These are phyloP conservation scores for Machimus atricapillus DNA, from an alignment of 2,888 invertebrate species.

Conservation along the genomic window DNA sequence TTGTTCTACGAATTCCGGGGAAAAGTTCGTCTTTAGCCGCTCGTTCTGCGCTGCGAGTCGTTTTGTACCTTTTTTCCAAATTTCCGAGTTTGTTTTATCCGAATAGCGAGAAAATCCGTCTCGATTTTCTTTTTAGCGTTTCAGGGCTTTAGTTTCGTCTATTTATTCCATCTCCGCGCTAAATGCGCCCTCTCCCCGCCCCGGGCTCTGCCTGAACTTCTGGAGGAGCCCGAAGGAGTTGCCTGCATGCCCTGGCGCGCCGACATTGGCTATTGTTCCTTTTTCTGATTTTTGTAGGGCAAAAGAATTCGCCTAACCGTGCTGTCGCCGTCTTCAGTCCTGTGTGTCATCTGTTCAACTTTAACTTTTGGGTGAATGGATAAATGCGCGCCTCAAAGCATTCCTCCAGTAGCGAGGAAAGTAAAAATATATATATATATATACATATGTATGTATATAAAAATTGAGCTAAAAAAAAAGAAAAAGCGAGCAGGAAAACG, in stretches of 20 bases:
- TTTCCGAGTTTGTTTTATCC: slow-evolving; percentile 17
- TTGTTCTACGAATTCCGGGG: neutral
- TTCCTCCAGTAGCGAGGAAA: neutral
- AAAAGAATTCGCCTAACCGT: neutral
- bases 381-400: slow-evolving; percentile 29
- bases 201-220: neutral
- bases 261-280: slow-evolving; percentile 26
- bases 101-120: slow-evolving; percentile 22
- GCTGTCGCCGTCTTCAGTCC: slow-evolving; percentile 17
- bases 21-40: slow-evolving; percentile 20
- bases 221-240: neutral
- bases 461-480: neutral
- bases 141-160: slow-evolving; percentile 11
- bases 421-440: neutral
- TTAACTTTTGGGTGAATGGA: slow-evolving; percentile 38
- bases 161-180: slow-evolving; percentile 27
- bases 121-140: slow-evolving; percentile 10
- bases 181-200: neutral
- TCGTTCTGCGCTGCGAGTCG: neutral
- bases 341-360: slow-evolving; percentile 41
- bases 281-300: slow-evolving; percentile 7
- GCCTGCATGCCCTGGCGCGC: neutral
- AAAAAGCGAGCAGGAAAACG: neutral
- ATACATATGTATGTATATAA: neutral
- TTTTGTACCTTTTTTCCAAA: neutral